phyloP scores from a whole-genome alignment of 2,113 vertebrate genomes.

The Stercorarius parasiticus region DNA sequence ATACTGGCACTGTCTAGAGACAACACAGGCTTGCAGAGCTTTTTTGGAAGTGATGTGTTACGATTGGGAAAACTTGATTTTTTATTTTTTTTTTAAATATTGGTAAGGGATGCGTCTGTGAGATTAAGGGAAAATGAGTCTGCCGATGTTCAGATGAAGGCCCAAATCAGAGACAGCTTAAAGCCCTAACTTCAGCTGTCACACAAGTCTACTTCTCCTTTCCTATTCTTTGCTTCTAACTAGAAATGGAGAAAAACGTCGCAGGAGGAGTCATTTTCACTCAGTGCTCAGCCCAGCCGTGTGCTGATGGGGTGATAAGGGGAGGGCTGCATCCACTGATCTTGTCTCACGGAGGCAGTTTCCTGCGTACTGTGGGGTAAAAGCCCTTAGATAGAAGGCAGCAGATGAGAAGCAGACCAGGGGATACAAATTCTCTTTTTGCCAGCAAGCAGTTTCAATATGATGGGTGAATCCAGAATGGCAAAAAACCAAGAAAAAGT shows the following conservation, averaged over 20 bases:
- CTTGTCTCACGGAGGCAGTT: background rate
- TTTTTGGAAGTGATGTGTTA: background rate
- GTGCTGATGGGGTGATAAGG: background rate
- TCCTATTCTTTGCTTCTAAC: background rate
- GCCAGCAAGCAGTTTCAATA: background rate
- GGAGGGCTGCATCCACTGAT: background rate
- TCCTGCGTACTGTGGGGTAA: background rate
- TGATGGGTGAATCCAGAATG: background rate
- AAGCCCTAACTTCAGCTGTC: background rate
- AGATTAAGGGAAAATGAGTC: background rate
- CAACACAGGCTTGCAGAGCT: background rate
- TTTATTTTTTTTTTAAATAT: background rate
- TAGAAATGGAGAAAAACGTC: background rate
- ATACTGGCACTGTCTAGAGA: background rate
- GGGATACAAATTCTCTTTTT: background rate
- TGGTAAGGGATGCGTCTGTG: background rate
- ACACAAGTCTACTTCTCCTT: background rate
- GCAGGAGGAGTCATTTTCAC: background rate
- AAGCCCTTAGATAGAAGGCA: background rate
- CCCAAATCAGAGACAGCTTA: background rate
- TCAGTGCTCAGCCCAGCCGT: background rate
- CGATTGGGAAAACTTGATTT: background rate
- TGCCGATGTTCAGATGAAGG: background rate
- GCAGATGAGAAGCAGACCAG: background rate
- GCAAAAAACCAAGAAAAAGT: fast-evolving